Conservation (phyloP, 2,888 invertebrate genomes). For the Pantelozetes paolii region DNA sequence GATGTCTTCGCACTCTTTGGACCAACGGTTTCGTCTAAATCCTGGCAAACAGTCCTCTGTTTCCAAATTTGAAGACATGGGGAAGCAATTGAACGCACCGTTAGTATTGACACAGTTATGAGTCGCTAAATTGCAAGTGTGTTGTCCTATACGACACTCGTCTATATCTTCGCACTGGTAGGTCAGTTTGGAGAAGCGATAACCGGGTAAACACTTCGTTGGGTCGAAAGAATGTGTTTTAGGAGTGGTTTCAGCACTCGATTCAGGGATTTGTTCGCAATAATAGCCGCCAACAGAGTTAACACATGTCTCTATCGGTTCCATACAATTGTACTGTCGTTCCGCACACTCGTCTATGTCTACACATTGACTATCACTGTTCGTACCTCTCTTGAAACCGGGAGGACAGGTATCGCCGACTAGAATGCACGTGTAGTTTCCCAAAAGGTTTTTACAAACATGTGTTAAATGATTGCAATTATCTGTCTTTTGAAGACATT, state of each 20-base stretch:
- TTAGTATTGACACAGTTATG: constrained; percentile 57
- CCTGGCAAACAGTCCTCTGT: constrained; percentile 1
- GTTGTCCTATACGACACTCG: constrained; percentile 53
- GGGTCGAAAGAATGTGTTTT: background rate
- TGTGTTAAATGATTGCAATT: constrained; percentile 51
- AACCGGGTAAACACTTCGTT: constrained; percentile 29
- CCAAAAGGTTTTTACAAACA: constrained; percentile 40
- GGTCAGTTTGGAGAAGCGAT: constrained; percentile 28
- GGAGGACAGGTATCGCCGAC: constrained; percentile 34
- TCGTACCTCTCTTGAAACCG: background rate
- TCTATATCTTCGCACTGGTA: constrained; percentile 53
- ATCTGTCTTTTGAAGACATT: constrained; percentile 52
- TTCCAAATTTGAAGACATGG: constrained; percentile 15
- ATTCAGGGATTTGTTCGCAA: constrained; percentile 53
- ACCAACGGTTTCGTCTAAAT: constrained; percentile 15
- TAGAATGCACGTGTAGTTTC: constrained; percentile 37
- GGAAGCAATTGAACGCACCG: constrained; percentile 56
- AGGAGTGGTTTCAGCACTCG: constrained; percentile 50
- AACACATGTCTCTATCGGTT: constrained; percentile 63
- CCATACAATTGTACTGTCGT: constrained; percentile 54
- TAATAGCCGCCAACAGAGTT: constrained; percentile 60
- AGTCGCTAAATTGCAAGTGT: constrained; percentile 51
- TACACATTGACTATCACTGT: constrained; percentile 43
- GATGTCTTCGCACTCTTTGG: constrained; percentile 61
- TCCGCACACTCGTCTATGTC: constrained; percentile 55